Percentiles rank a stretch among this genome's conserved stretches.
Conservation (phyloP, 2,888 invertebrate genomes). For the Reticulitermes lucifugus region DNA sequence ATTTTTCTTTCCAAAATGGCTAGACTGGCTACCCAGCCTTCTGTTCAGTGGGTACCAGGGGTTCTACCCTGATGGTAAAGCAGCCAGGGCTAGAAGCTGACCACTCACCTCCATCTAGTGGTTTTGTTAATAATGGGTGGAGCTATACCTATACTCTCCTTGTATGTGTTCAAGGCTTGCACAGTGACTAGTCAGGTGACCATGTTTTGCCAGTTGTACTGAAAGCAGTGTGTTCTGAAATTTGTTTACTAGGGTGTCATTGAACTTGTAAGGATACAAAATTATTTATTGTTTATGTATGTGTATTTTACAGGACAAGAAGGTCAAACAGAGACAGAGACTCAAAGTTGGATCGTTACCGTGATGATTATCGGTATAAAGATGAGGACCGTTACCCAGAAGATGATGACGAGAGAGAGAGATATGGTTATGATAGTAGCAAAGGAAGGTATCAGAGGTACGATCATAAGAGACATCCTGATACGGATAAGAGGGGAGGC, state of each 20-base stretch:
- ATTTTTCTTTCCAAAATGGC: too few species aligned
- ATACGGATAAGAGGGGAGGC: constrained; percentile 19
- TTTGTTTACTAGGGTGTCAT: not conserved
- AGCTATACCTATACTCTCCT: too few species aligned
- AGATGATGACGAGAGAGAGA: constrained; percentile 20
- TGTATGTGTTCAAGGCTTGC: not conserved
- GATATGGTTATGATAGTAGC: constrained; percentile 13
- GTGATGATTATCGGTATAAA: constrained; percentile 20
- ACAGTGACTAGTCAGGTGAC: not conserved
- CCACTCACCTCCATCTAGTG: too few species aligned
- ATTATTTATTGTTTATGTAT: too few species aligned
- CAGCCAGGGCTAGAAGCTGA: too few species aligned
- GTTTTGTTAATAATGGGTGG: too few species aligned
- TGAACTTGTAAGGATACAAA: not conserved
- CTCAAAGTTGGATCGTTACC: constrained; percentile 5
- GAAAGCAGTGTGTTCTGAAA: not conserved
- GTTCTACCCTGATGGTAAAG: too few species aligned
- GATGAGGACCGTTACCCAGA: constrained; percentile 29
- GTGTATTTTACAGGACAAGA: constrained; percentile 6
- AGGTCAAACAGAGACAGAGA: constrained; percentile 29
- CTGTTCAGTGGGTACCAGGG: too few species aligned
- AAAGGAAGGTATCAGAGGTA: constrained; percentile 19
- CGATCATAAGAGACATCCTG: constrained; percentile 17
- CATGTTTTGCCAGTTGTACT: too few species aligned
- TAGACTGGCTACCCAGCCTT: too few species aligned